These are phyloP conservation scores for Eulemur coronatus DNA, from an alignment of 2,797 vertebrate species.

Conservation along the genomic window DNA sequence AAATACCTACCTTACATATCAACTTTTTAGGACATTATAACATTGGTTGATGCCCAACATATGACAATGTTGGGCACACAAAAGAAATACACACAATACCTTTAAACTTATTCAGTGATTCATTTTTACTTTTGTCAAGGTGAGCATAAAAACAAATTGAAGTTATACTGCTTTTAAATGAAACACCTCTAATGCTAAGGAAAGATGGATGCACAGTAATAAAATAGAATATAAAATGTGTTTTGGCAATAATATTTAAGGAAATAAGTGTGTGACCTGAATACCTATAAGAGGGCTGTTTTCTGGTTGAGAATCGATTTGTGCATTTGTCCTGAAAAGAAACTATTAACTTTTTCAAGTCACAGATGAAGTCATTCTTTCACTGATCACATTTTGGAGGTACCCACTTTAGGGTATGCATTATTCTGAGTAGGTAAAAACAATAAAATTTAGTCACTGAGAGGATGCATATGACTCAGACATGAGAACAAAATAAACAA, in stretches of 20 bases:
- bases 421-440: not conserved
- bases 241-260: conserved; percentile 59
- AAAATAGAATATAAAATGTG: conserved; percentile 51
- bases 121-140: conserved; percentile 58
- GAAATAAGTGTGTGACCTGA: conserved; percentile 56
- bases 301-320: conserved; percentile 46
- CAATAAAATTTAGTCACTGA: not conserved
- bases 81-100: conserved; percentile 12
- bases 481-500: conserved; percentile 15
- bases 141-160: conserved; percentile 67
- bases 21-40: conserved; percentile 17
- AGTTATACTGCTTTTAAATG: conserved; percentile 64
- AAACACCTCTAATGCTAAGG: conserved; percentile 62
- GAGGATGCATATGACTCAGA: not conserved
- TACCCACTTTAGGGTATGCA: not conserved
- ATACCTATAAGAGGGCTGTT: conserved; percentile 29
- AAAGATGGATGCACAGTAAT: conserved; percentile 53
- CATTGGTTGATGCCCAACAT: not conserved
- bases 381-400: not conserved
- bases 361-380: not conserved
- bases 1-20: conserved; percentile 24
- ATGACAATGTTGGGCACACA: not conserved
- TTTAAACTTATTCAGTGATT: conserved; percentile 43
- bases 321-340: conserved; percentile 37
- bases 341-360: conserved; percentile 56